Percentiles rank a stretch among this genome's conserved stretches.
Evolutionary conservation across 2,888 invertebrate species (phyloP).

Genomic region (Meandrusa payeni): DNA sequence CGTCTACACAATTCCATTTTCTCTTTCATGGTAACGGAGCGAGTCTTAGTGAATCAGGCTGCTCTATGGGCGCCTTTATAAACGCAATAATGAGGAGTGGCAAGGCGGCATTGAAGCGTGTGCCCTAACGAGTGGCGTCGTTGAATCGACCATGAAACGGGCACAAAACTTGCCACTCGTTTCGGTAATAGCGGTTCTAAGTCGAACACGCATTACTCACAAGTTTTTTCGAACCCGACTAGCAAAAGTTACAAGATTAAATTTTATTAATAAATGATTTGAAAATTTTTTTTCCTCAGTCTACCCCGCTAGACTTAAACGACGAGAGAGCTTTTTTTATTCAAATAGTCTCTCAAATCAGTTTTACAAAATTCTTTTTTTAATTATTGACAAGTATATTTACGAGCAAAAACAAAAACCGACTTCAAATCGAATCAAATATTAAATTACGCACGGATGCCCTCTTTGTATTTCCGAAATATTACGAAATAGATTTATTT

Average conservation of each 20-base stretch:
- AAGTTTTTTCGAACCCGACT: constrained; percentile 7
- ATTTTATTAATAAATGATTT: too few relatives aligned
- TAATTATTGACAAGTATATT: too few relatives aligned
- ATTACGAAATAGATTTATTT: too few relatives aligned
- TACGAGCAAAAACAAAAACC: too few relatives aligned
- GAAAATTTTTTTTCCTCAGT: too few relatives aligned
- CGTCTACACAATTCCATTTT: constrained; percentile 76
- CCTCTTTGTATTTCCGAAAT: too few relatives aligned
- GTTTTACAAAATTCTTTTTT: too few relatives aligned
- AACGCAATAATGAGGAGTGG: constrained; percentile 79
- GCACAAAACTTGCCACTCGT: constrained; percentile 75
- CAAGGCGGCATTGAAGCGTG: constrained; percentile 73
- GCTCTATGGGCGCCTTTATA: constrained; percentile 76
- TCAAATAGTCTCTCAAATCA: too few relatives aligned
- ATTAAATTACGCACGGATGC: too few relatives aligned
- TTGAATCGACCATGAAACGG: constrained; percentile 74
- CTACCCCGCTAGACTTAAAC: too few relatives aligned
- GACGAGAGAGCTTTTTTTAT: too few relatives aligned
- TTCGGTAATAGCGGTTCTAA: constrained; percentile 26
- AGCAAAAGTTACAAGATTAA: neutral
- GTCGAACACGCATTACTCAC: constrained; percentile 15
- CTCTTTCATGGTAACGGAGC: constrained; percentile 68
- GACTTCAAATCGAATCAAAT: too few relatives aligned
- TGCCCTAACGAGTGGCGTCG: constrained; percentile 70
- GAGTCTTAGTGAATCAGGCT: constrained; percentile 72